phyloP scores from a whole-genome alignment of 2,888 invertebrate species.

The Criorhina ranunculi region DNA sequence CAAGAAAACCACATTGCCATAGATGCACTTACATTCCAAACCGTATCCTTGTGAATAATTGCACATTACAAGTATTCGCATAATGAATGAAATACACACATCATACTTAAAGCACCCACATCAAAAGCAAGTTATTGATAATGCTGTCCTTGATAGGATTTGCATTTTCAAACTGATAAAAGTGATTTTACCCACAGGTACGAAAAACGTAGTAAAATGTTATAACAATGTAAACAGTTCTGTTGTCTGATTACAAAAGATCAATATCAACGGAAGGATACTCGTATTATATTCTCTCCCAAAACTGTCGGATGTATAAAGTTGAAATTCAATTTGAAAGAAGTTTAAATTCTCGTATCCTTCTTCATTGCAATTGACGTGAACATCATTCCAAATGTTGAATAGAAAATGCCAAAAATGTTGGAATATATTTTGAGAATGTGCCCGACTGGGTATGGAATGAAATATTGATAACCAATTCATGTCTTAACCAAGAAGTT shows the following conservation, averaged over 20 bases:
- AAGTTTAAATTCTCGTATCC: neutral
- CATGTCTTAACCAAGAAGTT: neutral
- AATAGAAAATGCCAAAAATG: slow-evolving; percentile 4
- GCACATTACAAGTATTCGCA: neutral
- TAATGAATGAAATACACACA: slow-evolving; percentile 4
- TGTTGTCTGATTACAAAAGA: neutral
- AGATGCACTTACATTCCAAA: neutral
- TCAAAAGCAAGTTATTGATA: neutral
- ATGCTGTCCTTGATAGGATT: slow-evolving; percentile 1
- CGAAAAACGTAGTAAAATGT: neutral
- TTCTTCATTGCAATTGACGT: neutral
- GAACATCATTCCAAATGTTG: neutral
- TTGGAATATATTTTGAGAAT: neutral
- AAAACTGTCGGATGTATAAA: neutral
- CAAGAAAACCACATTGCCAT: neutral
- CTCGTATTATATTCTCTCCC: neutral
- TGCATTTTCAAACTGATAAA: slow-evolving; percentile 10
- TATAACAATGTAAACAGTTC: slow-evolving; percentile 1
- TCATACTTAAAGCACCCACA: neutral
- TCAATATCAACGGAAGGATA: neutral
- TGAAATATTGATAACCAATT: slow-evolving; percentile 17
- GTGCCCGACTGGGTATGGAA: neutral
- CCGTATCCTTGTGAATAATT: neutral
- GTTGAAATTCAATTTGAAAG: neutral
- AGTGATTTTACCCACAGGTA: neutral